Percentiles rank a stretch among this genome's conserved stretches.
phyloP scores from a whole-genome alignment of 2,113 vertebrate species.

The Urocolius indicus region DNA sequence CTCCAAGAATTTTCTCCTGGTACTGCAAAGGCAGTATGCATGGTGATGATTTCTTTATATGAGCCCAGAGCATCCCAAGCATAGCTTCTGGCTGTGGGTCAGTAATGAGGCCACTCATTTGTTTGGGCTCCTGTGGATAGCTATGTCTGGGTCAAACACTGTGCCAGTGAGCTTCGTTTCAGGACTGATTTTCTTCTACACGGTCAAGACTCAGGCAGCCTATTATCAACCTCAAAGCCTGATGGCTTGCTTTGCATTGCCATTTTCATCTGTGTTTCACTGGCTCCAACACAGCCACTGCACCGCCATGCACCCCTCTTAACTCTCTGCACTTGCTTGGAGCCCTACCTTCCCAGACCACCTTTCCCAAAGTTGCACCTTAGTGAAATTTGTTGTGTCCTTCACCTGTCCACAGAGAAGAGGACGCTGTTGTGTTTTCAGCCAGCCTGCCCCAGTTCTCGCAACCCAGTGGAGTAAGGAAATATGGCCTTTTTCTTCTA shows the following conservation, averaged over 20 bases:
- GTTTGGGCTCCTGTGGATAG: not conserved
- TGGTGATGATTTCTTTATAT: not conserved
- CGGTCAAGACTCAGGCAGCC: not conserved
- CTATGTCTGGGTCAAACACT: not conserved
- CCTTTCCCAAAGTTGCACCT: not conserved
- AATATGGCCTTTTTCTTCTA: not conserved
- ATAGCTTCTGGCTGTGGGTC: not conserved
- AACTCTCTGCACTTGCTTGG: not conserved
- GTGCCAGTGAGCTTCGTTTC: slow-evolving; percentile 26
- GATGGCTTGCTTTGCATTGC: not conserved
- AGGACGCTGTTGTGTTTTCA: not conserved
- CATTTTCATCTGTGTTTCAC: not conserved
- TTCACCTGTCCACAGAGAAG: not conserved
- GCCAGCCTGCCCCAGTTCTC: not conserved
- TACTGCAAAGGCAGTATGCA: not conserved
- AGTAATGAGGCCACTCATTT: not conserved
- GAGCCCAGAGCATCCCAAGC: not conserved
- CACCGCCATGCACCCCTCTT: not conserved
- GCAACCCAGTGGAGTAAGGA: not conserved
- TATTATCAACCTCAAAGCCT: slow-evolving; percentile 11
- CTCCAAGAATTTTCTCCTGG: not conserved
- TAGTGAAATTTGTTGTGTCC: not conserved
- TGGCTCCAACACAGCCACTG: not conserved
- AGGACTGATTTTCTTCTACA: slow-evolving; percentile 7
- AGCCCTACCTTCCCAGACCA: not conserved